Evolutionary conservation across 2,797 vertebrate species (phyloP), one percentile per base, ranked within the genome.

Genomic region (Anas bahamensis): DNA sequence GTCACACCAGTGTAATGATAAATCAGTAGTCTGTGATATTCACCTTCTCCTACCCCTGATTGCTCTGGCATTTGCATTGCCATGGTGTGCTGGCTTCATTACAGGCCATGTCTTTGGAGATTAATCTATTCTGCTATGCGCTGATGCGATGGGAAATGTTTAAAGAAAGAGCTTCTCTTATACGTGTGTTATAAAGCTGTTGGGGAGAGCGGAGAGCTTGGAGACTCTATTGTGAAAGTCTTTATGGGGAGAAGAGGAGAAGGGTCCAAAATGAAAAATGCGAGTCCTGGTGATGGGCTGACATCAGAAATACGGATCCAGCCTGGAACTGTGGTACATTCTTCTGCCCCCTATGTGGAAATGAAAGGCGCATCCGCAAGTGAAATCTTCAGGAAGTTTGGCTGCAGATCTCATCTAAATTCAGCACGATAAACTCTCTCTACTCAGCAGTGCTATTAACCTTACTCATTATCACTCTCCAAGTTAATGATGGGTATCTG

Each of bases 401-500:
- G 23, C 31, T 63, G 53, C 66, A 52, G 28, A 65, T 50, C 84
- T 88, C 70, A 94, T 92, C 70, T 87, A 14, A n/a, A 88, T 93
- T 92, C 85, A 83, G n/a, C 37, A 46, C 18, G 11, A 1, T 53
- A 76, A 89, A 63, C 22, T 17, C 37, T 63, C 29, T 83, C 56
- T 59, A 46, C 29, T 86, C 52, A 89, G 82, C 66, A 64, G 76
- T 0, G 1, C 42, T 83, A 65, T 92, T 94, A 94, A 89, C 79
- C 33, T 89, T 86, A 70, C 56, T 85, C 69, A 63, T 95, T 94
- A 92, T 60, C 0, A 0, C 52, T 90, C 28, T 87, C 42, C 69
- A 41, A 90, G 82, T 89, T 95, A 93, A 94, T 88, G 86, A 53
- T 4, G 79, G 56, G 31, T 86, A 22, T 85, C 88, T 90, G 59